Conservation (phyloP, 2,113 vertebrate species). For the Rhinolophus ferrumequinum region DNA sequence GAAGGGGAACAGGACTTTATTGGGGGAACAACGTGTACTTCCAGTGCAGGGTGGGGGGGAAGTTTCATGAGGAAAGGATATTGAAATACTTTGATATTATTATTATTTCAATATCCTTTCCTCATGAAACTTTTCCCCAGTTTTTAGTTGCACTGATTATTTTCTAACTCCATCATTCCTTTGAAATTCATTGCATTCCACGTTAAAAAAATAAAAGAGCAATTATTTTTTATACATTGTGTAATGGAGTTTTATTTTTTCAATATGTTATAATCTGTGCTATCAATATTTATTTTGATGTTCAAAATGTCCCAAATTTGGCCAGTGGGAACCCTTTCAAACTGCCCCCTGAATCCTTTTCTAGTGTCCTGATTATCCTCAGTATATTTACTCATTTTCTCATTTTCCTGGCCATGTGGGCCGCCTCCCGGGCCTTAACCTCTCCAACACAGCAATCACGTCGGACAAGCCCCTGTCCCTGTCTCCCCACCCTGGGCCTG, state of each 20-base stretch:
- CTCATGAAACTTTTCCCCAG: neutral
- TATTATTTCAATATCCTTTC: neutral
- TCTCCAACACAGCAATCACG: neutral
- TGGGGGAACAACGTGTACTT: too few species aligned
- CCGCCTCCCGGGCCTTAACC: neutral
- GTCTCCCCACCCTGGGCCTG: neutral
- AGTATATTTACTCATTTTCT: neutral
- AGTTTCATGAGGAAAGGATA: neutral
- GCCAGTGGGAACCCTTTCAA: neutral
- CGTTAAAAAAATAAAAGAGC: neutral
- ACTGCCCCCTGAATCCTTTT: neutral
- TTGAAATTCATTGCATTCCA: slow-evolving; percentile 46
- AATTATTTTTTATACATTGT: neutral
- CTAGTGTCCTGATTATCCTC: neutral
- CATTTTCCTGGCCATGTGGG: neutral
- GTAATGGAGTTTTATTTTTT: neutral
- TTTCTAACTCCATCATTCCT: neutral
- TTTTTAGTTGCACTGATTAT: neutral
- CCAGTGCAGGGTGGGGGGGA: too few species aligned
- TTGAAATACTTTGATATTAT: neutral
- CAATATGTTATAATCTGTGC: neutral
- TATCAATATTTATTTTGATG: neutral
- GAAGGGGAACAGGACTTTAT: too few species aligned
- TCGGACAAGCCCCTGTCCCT: neutral
- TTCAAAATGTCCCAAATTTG: neutral